phyloP scores from a whole-genome alignment of 2,888 invertebrate genomes.

The Antheraea assamensis region DNA sequence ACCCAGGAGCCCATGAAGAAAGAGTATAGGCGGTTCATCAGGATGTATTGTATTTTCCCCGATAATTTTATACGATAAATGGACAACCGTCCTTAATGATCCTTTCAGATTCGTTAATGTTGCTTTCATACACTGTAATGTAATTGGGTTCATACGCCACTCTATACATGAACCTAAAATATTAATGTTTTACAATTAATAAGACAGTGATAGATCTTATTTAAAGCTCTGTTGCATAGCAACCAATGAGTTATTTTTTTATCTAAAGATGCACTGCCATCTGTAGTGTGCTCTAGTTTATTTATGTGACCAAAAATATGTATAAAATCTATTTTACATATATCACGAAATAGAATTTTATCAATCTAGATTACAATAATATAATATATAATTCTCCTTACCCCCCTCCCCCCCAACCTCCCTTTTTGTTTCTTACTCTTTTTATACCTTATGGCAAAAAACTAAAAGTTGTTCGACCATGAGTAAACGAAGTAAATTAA shows the following conservation, averaged over 20 bases:
- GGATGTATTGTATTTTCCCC: constrained; percentile 43
- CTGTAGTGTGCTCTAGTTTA: too few relatives aligned
- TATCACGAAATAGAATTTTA: too few relatives aligned
- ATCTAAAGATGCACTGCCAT: too few relatives aligned
- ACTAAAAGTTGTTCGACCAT: too few relatives aligned
- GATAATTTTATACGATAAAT: constrained; percentile 62
- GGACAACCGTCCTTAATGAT: constrained; percentile 43
- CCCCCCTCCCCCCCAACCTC: too few relatives aligned
- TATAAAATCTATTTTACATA: too few relatives aligned
- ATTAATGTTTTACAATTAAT: background rate
- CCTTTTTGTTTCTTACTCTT: too few relatives aligned
- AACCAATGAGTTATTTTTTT: background rate
- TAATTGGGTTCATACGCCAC: background rate
- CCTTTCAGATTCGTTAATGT: background rate
- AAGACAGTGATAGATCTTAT: background rate
- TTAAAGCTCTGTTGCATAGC: background rate
- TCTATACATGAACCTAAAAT: constrained; percentile 2
- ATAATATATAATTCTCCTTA: too few relatives aligned
- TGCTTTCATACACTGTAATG: background rate
- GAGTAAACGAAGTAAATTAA: too few relatives aligned
- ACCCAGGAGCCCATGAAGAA: constrained; percentile 94
- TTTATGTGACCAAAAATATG: too few relatives aligned
- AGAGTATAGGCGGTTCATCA: constrained; percentile 54
- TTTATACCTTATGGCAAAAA: too few relatives aligned
- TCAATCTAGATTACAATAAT: too few relatives aligned